These are phyloP conservation scores for Philereme transversata DNA, from an alignment of 2,888 invertebrate genomes.

Conservation along the genomic window DNA sequence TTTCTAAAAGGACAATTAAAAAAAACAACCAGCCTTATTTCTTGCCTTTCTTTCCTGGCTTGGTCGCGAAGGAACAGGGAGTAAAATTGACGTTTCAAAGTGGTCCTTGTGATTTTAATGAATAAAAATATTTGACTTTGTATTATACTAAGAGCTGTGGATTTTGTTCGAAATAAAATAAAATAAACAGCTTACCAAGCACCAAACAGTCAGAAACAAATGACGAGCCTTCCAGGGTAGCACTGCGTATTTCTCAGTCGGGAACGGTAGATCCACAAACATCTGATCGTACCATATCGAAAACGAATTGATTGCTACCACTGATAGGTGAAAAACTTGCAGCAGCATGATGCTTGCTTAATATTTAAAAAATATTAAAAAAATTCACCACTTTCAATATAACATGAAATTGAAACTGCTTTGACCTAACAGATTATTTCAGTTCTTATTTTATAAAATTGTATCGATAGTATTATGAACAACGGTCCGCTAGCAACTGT, in stretches of 20 bases:
- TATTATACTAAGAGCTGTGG: too few species aligned
- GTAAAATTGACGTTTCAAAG: too few species aligned
- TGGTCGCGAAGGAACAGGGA: too few species aligned
- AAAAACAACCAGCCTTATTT: too few species aligned
- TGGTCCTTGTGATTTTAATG: too few species aligned
- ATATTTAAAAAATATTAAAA: background rate
- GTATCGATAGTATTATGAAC: background rate
- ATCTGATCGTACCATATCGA: slow-evolving; percentile 65
- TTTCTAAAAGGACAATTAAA: too few species aligned
- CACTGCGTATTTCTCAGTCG: slow-evolving; percentile 46
- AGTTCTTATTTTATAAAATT: background rate
- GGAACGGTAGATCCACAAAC: slow-evolving; percentile 60
- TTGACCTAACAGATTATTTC: background rate
- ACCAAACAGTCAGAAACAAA: slow-evolving; percentile 67
- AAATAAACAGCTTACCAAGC: slow-evolving; percentile 61
- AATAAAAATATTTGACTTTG: too few species aligned
- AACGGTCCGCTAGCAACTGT: background rate
- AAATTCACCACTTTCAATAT: too few species aligned
- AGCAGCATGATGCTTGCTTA: slow-evolving; percentile 32
- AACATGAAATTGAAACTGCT: background rate
- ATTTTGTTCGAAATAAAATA: too few species aligned
- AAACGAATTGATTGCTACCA: slow-evolving; percentile 52
- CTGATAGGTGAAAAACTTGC: slow-evolving; percentile 56
- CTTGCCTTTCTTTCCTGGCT: too few species aligned
- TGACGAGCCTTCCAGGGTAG: slow-evolving; percentile 60